phyloP scores from a whole-genome alignment of 2,113 vertebrate genomes.

The Ailuropoda melanoleuca region DNA sequence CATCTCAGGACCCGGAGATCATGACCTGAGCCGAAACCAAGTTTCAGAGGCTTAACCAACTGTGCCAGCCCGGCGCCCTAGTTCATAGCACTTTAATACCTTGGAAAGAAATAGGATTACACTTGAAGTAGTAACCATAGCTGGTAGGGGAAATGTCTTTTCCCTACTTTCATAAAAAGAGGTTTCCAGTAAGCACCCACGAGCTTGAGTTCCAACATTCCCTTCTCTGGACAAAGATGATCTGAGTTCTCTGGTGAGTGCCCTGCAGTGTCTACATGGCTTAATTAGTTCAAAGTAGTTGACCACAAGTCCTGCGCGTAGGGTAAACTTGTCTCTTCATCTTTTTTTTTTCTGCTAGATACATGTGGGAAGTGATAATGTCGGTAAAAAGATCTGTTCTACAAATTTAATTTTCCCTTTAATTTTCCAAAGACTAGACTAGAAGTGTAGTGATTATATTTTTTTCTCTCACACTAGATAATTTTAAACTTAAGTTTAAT shows the following conservation, averaged over 20 bases:
- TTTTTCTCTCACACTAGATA: neutral
- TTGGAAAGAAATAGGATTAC: neutral
- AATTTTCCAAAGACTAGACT: neutral
- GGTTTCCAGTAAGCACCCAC: neutral
- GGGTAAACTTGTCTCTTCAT: neutral
- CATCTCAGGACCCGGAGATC: neutral
- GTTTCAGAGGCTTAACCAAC: neutral
- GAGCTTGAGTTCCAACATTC: neutral
- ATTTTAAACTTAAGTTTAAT: neutral
- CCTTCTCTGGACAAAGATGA: neutral
- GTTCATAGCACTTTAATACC: neutral
- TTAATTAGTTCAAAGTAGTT: neutral
- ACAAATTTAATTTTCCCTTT: neutral
- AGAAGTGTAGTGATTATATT: neutral
- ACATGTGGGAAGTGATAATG: neutral
- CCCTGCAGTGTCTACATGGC: neutral
- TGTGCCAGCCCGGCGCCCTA: neutral
- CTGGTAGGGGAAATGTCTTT: neutral
- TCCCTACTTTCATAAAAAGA: neutral
- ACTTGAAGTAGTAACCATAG: neutral
- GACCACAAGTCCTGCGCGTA: neutral
- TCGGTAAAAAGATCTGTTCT: neutral
- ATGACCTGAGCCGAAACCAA: neutral
- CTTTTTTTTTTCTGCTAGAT: neutral
- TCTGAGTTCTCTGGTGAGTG: neutral